phyloP scores from a whole-genome alignment of 2,113 vertebrate species.

The Plecotus auritus region DNA sequence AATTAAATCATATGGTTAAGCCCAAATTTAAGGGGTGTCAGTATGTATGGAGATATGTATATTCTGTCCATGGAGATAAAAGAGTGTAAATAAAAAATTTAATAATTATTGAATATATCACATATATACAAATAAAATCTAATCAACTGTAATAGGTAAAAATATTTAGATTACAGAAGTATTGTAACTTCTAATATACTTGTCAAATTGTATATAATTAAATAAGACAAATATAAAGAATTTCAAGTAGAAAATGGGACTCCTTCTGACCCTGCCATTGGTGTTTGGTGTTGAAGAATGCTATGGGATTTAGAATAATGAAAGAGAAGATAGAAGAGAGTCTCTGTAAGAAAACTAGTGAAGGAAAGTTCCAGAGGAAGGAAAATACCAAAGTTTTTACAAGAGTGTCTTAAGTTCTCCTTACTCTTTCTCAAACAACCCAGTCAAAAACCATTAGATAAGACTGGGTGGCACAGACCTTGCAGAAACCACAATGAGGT shows the following conservation, averaged over 20 bases:
- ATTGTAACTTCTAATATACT: not conserved
- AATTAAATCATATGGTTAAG: not conserved
- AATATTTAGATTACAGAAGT: not conserved
- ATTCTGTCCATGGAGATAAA: not conserved
- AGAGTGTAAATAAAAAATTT: not conserved
- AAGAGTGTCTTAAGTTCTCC: not conserved
- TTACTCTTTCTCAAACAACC: not conserved
- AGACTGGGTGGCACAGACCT: not conserved
- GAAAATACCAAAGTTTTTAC: not conserved
- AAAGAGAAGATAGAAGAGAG: not conserved
- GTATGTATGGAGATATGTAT: not conserved
- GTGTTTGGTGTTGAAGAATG: not conserved
- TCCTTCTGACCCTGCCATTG: not conserved
- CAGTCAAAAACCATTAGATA: not conserved
- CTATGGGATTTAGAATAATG: not conserved
- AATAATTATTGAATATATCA: not conserved
- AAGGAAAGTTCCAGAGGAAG: not conserved
- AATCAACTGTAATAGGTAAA: not conserved
- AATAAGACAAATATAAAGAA: not conserved
- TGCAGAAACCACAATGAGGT: not conserved
- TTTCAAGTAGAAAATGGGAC: not conserved
- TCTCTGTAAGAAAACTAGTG: not conserved
- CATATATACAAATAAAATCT: not conserved
- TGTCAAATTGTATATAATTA: not conserved
- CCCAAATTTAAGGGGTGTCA: not conserved